Evolutionary conservation across 2,888 invertebrate genomes (phyloP), one percentile per base, ranked within the genome.

Genomic region (Callyntrura sp.): DNA sequence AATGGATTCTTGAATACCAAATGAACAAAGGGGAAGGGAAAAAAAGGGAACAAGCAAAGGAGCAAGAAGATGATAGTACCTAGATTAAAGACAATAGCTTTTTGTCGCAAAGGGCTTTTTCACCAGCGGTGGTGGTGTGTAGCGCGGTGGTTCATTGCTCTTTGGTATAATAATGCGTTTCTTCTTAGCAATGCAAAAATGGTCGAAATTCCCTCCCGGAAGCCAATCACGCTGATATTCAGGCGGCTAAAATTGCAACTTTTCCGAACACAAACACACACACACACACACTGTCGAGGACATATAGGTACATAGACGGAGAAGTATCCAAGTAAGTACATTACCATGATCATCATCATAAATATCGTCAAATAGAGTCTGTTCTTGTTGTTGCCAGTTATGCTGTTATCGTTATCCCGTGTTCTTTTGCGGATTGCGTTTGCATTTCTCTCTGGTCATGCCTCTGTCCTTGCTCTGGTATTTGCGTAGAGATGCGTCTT

Each of bases 401-500:
- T 55, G 35, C 35, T 35, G n/a, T 17, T 55, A n/a, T 65, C 28
- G 9, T 65, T 65, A 65, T 65, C 65, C 28, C 12, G 28, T 11
- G 65, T 25, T 65, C 65, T 28, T 25, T 0, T 25, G 65, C 28
- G 57, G 57, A 57, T 57, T 57, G 57, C 17, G 65, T 65, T 25
- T 65, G 65, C 28, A 65, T 65, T 25, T 28, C 25, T 73, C 45
- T 73, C 43, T 73, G 68, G n/a, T n/a, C n/a, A n/a, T n/a, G n/a
- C n/a, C n/a, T 55, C n/a, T 51, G 73, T 12, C 73, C 60, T 25
- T 85, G 60, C 70, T 73, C 43, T 84, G 73, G 85, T 85, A 73
- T 84, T 55, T 84, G 83, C 51, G 68, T 84, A 57, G 35, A 60
- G 35, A 60, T 60, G 73, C 73, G 73, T 85, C 84, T 84, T 70